These are phyloP conservation scores for Pelusios castaneus DNA, from an alignment of 2,113 vertebrate species.

Conservation along the genomic window DNA sequence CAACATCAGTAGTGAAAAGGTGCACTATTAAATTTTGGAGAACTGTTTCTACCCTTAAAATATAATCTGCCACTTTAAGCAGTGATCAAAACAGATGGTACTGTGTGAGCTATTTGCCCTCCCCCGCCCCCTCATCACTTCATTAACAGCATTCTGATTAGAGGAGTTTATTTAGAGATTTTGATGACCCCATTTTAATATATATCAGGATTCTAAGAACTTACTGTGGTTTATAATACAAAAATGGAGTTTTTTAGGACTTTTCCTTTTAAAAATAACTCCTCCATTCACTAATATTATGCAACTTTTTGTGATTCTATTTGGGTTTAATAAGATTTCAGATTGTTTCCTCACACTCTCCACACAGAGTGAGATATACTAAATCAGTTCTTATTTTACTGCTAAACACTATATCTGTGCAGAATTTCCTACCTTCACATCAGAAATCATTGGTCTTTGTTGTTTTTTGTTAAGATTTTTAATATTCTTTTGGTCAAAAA, in stretches of 20 bases:
- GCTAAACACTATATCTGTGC: fast-evolving
- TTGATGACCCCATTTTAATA: conserved; percentile 36
- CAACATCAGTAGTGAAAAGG: neutral
- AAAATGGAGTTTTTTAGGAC: neutral
- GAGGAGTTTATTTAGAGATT: conserved; percentile 6
- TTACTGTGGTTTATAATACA: neutral
- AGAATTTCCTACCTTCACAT: neutral
- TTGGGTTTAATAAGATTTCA: neutral
- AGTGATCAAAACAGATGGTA: conserved; percentile 38
- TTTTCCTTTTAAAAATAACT: neutral
- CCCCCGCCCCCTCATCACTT: conserved; percentile 1
- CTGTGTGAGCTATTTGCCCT: neutral
- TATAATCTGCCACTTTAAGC: conserved; percentile 34
- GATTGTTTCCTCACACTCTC: neutral
- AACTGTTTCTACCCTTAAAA: neutral
- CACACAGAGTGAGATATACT: neutral
- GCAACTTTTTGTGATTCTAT: neutral
- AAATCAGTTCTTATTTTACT: neutral
- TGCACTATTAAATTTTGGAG: conserved; percentile 24
- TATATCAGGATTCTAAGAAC: conserved; percentile 5
- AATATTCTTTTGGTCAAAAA: neutral
- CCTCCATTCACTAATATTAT: neutral
- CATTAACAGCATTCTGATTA: conserved; percentile 47
- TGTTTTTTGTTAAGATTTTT: neutral
- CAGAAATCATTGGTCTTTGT: neutral